Evolutionary conservation across 2,797 vertebrate species (phyloP), one percentile per base, ranked within the genome.

Genomic region (Agapornis canus): DNA sequence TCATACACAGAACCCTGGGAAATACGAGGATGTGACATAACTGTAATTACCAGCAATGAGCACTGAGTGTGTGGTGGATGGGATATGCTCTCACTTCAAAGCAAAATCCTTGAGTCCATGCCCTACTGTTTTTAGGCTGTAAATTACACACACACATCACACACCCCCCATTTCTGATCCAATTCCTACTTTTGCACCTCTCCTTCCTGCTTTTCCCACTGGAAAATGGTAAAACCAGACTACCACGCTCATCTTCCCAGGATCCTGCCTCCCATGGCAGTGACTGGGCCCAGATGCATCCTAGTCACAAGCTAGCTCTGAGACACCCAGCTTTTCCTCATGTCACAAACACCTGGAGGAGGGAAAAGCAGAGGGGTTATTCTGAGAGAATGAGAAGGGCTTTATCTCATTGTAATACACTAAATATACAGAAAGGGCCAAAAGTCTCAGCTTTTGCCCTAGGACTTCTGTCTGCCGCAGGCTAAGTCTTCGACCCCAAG

Each of bases 381-480:
- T 80, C 61, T 65, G 35, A 65, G 27, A 49, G n/a, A 88, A 56
- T 19, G 32, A 54, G 43, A 64, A 10, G 14, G 31, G 20, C 29
- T 51, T 88, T 43, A 59, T 79, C 78, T 69, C 32, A 40, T 63
- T 79, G 39, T 26, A 9, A 56, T 76, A 18, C 6, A 18, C 22
- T 47, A 48, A 92, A 86, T 79, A 42, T 21, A 69, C 59, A 81
- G 73, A 43, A 82, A 84, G 69, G 86, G 85, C 94, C 93, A 92
- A n/a, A 89, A 91, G 82, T 63, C 90, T 79, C 88, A 89, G 70
- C 85, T 92, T 83, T 84, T 89, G 90, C 94, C 73, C 82, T 69
- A 79, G 88, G 93, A 94, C n/a, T 45, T 65, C 73, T 79, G 77
- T 69, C 39, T 82, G 94, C 95, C 6, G 0, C 73, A 51, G 93